Evolutionary conservation across 2,113 vertebrate genomes (phyloP).

Genomic region (Hyla sarda): DNA sequence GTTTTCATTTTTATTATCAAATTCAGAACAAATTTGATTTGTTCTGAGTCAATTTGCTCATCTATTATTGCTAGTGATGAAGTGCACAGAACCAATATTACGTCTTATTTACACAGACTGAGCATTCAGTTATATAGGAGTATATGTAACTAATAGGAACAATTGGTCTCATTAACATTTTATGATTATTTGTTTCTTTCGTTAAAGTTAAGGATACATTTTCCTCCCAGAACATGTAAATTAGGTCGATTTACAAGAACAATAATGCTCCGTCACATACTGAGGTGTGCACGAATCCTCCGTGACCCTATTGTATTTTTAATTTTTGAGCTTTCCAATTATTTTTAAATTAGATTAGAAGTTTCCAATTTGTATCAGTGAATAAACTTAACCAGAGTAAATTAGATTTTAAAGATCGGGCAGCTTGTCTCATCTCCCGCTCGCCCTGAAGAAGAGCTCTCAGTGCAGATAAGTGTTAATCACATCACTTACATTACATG

Average conservation of each 20-base stretch:
- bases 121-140: too few relatives aligned
- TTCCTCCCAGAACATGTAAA: background rate
- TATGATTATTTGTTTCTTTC: background rate
- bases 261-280: background rate
- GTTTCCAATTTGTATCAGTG: slow-evolving; percentile 53
- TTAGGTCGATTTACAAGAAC: background rate
- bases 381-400: slow-evolving; percentile 51
- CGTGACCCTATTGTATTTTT: slow-evolving; percentile 41
- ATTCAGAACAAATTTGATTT: too few relatives aligned
- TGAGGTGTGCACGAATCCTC: background rate
- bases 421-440: slow-evolving; percentile 33
- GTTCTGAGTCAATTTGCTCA: too few relatives aligned
- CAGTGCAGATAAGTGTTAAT: slow-evolving; percentile 46
- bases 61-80: too few relatives aligned
- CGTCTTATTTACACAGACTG: too few relatives aligned
- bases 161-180: background rate
- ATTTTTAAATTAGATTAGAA: slow-evolving; percentile 46
- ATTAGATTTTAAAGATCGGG: slow-evolving; percentile 51
- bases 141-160: too few relatives aligned
- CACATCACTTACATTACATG: slow-evolving; percentile 39
- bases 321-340: slow-evolving; percentile 36
- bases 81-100: too few relatives aligned
- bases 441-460: slow-evolving; percentile 41
- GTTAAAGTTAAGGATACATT: background rate
- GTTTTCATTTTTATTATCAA: too few relatives aligned